These are phyloP conservation scores for Dryas iulia DNA, from an alignment of 1,140 invertebrate species.

Conservation along the genomic window DNA sequence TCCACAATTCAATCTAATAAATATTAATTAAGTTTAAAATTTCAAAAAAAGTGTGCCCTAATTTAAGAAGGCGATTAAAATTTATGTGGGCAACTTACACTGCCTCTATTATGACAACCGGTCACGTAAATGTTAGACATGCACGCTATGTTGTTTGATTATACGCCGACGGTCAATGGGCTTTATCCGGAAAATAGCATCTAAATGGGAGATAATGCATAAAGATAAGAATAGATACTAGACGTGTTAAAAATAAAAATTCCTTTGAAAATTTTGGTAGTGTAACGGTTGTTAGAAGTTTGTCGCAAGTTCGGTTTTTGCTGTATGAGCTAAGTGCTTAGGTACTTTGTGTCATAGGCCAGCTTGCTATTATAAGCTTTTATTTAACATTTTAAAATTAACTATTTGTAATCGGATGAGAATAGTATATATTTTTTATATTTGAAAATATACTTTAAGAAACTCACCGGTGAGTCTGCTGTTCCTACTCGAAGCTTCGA, in stretches of 20 bases:
- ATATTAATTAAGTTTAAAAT: background rate
- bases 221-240: background rate
- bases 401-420: too few relatives aligned
- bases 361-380: too few relatives aligned
- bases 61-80: slow-evolving; percentile 7
- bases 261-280: too few relatives aligned
- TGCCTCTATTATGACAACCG: slow-evolving; percentile 54
- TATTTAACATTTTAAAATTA: too few relatives aligned
- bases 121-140: slow-evolving; percentile 56
- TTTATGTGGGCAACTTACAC: slow-evolving; percentile 20
- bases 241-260: too few relatives aligned
- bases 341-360: too few relatives aligned
- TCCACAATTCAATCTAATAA: background rate
- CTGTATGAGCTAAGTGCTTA: too few relatives aligned
- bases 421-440: too few relatives aligned
- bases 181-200: slow-evolving; percentile 19
- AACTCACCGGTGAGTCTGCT: too few relatives aligned
- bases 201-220: slow-evolving; percentile 19
- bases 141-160: slow-evolving; percentile 52
- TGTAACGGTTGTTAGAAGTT: background rate
- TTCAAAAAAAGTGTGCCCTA: slow-evolving; percentile 3
- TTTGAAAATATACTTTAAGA: too few relatives aligned
- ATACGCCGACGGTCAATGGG: slow-evolving; percentile 51
- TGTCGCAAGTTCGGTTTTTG: too few relatives aligned
- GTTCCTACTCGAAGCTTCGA: too few relatives aligned